These are phyloP conservation scores for Drosophila aldrichi DNA, from an alignment of 2,888 invertebrate species.

Conservation along the genomic window DNA sequence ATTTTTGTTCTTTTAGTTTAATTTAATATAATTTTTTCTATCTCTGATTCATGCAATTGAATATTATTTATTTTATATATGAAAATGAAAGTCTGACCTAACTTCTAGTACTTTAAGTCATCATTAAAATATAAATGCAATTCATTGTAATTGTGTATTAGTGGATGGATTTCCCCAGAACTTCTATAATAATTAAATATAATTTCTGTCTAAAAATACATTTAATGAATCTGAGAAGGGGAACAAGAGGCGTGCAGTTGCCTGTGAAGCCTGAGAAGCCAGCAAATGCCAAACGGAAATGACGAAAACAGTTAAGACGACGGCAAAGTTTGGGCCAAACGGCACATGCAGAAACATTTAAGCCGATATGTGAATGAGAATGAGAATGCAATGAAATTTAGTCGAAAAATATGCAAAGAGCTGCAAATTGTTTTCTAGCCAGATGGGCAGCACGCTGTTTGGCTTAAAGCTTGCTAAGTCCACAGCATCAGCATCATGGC, in stretches of 20 bases:
- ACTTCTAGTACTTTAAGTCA: neutral
- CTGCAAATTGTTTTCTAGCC: slow-evolving; percentile 20
- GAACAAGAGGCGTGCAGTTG: neutral
- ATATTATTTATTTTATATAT: no score
- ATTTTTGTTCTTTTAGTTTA: no score
- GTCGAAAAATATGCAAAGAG: slow-evolving; percentile 54
- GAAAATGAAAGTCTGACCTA: neutral
- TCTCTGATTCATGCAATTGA: neutral
- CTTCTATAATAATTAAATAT: slow-evolving; percentile 4
- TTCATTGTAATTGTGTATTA: slow-evolving; percentile 7
- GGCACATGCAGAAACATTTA: slow-evolving; percentile 31
- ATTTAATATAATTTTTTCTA: no score
- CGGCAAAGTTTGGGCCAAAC: slow-evolving; percentile 9
- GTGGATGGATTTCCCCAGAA: slow-evolving; percentile 7
- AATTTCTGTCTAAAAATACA: slow-evolving; percentile 5
- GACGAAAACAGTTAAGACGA: slow-evolving; percentile 33
- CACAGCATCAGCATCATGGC: slow-evolving; percentile 27
- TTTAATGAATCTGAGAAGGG: slow-evolving; percentile 6
- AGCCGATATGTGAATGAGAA: slow-evolving; percentile 17
- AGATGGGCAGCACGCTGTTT: slow-evolving; percentile 13
- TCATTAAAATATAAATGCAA: neutral
- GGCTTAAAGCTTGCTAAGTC: slow-evolving; percentile 40
- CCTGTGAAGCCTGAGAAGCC: slow-evolving; percentile 4
- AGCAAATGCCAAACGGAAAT: slow-evolving; percentile 29
- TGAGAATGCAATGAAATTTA: slow-evolving; percentile 31